Conservation (phyloP, 2,113 vertebrate species). For the Vombatus ursinus region DNA sequence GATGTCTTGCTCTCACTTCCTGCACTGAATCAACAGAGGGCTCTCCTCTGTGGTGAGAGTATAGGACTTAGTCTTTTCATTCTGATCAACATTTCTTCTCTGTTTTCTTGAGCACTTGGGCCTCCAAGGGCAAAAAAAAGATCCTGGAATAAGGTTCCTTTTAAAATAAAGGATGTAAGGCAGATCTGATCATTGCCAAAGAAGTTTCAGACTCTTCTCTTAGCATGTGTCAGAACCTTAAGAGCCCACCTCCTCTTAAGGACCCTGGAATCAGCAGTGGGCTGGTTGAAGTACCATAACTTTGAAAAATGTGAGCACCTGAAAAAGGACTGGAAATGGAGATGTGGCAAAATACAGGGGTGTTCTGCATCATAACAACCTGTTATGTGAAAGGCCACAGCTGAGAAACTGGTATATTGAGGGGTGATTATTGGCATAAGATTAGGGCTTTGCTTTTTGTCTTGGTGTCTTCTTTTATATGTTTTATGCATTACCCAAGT, state of each 20-base stretch:
- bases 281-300: not conserved
- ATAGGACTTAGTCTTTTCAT: not conserved
- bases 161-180: not conserved
- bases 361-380: slow-evolving; percentile 3
- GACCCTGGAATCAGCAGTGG: not conserved
- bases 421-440: not conserved
- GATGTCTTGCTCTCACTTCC: not conserved
- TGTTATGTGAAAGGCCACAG: not conserved
- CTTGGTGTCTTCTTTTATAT: not conserved
- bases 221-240: no score
- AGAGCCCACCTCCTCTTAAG: not conserved
- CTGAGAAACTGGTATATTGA: not conserved
- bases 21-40: not conserved
- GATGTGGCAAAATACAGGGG: not conserved
- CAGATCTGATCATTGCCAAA: not conserved
- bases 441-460: not conserved
- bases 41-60: not conserved
- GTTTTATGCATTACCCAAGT: not conserved
- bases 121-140: not conserved
- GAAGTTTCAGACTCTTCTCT: not conserved
- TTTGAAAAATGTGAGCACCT: not conserved
- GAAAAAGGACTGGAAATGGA: not conserved
- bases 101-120: no score
- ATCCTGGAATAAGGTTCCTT: not conserved
- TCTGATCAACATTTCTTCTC: slow-evolving; percentile 15